phyloP scores from a whole-genome alignment of 2,888 invertebrate species.

The Chrysotoxum bicinctum region DNA sequence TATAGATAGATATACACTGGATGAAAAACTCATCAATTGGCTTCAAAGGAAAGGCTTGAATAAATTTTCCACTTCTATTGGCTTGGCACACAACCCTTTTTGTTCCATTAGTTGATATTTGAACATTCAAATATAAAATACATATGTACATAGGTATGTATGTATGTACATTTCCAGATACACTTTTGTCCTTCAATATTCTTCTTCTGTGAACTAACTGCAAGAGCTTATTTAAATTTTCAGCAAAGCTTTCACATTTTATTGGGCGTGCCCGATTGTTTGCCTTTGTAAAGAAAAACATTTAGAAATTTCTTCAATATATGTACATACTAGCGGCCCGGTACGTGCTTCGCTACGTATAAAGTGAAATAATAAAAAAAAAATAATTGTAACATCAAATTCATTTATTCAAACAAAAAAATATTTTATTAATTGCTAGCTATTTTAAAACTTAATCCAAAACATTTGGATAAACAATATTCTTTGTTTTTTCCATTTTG shows the following conservation, averaged over 20 bases:
- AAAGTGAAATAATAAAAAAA: no score
- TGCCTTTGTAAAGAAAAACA: constrained; percentile 14
- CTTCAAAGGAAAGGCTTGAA: constrained; percentile 73
- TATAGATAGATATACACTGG: not conserved
- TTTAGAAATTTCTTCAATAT: not conserved
- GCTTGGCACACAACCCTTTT: constrained; percentile 66
- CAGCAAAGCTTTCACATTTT: constrained; percentile 56
- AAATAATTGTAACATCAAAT: no score
- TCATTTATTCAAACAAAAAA: no score
- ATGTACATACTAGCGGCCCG: no score
- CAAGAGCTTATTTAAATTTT: constrained; percentile 64
- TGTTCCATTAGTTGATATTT: constrained; percentile 62
- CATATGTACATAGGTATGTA: not conserved
- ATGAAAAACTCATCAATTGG: constrained; percentile 63
- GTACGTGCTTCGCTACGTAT: no score
- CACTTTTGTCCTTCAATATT: constrained; percentile 29
- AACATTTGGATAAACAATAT: no score
- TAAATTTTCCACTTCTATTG: constrained; percentile 72
- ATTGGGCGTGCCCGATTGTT: constrained; percentile 61
- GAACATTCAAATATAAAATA: constrained; percentile 60
- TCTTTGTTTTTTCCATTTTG: no score
- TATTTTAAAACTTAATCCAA: no score
- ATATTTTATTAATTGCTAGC: no score
- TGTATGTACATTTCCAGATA: not conserved
- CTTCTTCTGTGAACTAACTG: constrained; percentile 30